Percentiles rank a stretch among this genome's conserved stretches.
Evolutionary conservation across 2,888 invertebrate species (phyloP).

Genomic region (Nymphalis c-album): DNA sequence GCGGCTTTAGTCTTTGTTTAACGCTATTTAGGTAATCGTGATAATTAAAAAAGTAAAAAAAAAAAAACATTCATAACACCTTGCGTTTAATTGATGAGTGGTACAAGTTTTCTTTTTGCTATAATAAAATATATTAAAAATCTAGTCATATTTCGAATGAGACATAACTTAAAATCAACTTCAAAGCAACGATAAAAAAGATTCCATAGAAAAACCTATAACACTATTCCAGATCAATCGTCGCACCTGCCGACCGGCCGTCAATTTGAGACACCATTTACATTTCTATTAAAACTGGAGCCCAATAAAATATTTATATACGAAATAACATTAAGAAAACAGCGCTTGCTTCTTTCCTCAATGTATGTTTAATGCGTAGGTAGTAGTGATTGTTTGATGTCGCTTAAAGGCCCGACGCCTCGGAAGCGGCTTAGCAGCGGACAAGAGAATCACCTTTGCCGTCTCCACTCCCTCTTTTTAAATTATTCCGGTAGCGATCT

Average conservation of each 20-base stretch:
- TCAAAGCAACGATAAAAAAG: background rate
- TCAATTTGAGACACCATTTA: constrained; percentile 56
- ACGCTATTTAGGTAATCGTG: background rate
- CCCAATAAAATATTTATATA: constrained; percentile 72
- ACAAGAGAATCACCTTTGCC: constrained; percentile 45
- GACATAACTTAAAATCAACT: background rate
- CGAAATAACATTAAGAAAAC: constrained; percentile 73
- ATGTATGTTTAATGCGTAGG: constrained; percentile 74
- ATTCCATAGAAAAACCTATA: constrained; percentile 5
- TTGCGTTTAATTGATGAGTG: too few species aligned
- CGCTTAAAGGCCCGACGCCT: constrained; percentile 59
- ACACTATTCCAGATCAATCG: constrained; percentile 21
- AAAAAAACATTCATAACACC: too few species aligned
- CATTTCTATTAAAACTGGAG: constrained; percentile 64
- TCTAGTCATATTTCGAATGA: background rate
- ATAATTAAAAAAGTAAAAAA: too few species aligned
- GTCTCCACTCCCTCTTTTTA: constrained; percentile 46
- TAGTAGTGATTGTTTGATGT: constrained; percentile 73
- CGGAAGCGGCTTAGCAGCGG: constrained; percentile 58
- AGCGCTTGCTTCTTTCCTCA: constrained; percentile 59
- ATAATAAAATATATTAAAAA: too few species aligned
- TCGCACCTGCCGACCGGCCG: background rate
- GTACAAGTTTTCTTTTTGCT: too few species aligned
- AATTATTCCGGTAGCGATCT: constrained; percentile 62
- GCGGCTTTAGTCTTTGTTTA: background rate